These are phyloP conservation scores for Ahaetulla prasina DNA, from an alignment of 2,113 vertebrate genomes.

Conservation along the genomic window DNA sequence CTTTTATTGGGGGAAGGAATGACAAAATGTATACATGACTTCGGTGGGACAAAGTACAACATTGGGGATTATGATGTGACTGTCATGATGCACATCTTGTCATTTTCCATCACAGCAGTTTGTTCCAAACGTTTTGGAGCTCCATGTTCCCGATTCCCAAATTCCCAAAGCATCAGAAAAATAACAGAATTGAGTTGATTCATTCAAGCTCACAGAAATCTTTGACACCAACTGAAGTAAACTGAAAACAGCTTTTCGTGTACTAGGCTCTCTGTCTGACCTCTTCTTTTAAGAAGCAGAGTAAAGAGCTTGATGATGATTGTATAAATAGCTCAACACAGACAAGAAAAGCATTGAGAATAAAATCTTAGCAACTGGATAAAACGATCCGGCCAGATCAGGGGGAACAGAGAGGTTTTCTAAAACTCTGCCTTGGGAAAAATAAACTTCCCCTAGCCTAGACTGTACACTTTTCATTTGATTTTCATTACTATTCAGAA, in stretches of 20 bases:
- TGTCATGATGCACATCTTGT: neutral
- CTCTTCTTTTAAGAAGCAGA: constrained; percentile 3
- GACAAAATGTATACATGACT: neutral
- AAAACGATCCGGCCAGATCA: neutral
- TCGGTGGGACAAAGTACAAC: neutral
- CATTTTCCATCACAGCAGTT: neutral
- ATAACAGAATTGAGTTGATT: neutral
- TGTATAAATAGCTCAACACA: constrained; percentile 11
- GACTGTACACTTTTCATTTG: neutral
- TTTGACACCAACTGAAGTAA: neutral
- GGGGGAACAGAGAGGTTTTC: neutral
- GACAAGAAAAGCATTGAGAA: neutral
- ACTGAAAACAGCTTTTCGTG: constrained; percentile 1
- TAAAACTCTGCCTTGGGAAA: neutral
- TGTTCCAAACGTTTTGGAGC: neutral
- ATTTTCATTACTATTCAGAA: neutral
- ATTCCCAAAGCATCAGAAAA: neutral
- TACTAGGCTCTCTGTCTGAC: neutral
- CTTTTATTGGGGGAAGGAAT: neutral
- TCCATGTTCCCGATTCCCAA: neutral
- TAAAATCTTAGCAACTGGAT: neutral
- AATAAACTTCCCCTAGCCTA: neutral
- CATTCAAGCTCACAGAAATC: neutral
- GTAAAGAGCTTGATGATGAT: neutral
- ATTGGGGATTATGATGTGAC: neutral